These are phyloP conservation scores for Ptychadena robeensis DNA, from an alignment of 2,797 vertebrate species.

Conservation along the genomic window DNA sequence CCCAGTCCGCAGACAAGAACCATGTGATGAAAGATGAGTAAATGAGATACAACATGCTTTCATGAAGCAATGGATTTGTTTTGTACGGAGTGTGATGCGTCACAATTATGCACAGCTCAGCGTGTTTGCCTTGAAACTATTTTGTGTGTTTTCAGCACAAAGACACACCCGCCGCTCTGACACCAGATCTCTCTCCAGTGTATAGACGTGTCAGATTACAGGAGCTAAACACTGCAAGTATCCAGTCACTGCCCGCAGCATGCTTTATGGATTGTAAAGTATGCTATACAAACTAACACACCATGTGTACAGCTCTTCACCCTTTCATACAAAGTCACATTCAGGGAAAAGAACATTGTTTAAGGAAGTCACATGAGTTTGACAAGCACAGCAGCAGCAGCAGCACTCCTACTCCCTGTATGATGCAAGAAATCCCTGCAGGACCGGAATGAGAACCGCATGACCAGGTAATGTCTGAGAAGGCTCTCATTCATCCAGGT, in stretches of 20 bases:
- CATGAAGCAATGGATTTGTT: not conserved
- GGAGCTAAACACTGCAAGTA: not conserved
- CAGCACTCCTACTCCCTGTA: too few relatives aligned
- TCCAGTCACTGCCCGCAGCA: not conserved
- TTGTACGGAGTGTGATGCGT: not conserved
- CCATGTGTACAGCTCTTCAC: too few relatives aligned
- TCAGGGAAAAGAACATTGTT: too few relatives aligned
- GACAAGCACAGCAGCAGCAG: too few relatives aligned
- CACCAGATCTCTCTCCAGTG: not conserved
- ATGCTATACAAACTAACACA: not conserved
- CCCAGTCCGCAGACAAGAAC: not conserved
- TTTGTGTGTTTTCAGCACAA: slow-evolving; percentile 3
- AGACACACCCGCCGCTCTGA: slow-evolving; percentile 12
- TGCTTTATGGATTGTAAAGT: not conserved
- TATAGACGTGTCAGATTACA: not conserved
- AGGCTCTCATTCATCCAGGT: too few relatives aligned
- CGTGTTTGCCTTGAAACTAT: not conserved
- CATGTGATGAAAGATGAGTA: not conserved
- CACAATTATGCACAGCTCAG: not conserved
- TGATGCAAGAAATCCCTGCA: too few relatives aligned
- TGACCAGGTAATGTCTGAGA: too few relatives aligned
- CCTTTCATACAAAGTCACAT: not conserved
- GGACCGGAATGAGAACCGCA: too few relatives aligned
- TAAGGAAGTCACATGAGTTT: too few relatives aligned
- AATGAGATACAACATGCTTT: not conserved